A percentile compares a stretch with the other conserved stretches of the same genome.
Evolutionary conservation across 1,140 invertebrate species (phyloP).

Genomic region (Leguminivora glycinivorella): DNA sequence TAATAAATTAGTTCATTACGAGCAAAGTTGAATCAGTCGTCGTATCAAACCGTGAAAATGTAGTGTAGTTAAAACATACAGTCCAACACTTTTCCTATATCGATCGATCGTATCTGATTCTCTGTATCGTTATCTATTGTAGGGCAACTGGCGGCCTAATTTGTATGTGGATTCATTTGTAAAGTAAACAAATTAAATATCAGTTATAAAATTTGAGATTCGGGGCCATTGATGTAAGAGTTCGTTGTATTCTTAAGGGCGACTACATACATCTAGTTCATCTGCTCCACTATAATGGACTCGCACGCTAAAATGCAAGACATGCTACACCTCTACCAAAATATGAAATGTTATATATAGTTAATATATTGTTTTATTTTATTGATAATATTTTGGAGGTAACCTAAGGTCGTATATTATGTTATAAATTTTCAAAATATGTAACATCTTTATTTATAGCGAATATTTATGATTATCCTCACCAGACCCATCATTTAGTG

Average conservation of each 20-base stretch:
- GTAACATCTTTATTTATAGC: slow-evolving; percentile 43
- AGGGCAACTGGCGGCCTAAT: neutral
- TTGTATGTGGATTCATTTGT: neutral
- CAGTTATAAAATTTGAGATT: no score
- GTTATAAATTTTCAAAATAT: neutral
- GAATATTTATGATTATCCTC: slow-evolving; percentile 37
- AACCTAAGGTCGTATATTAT: neutral
- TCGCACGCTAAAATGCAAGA: no score
- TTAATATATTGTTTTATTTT: neutral
- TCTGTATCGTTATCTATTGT: neutral
- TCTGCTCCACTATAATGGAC: no score
- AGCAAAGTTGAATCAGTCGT: neutral
- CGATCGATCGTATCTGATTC: neutral
- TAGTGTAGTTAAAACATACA: no score
- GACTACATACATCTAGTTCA: no score
- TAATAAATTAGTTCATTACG: neutral
- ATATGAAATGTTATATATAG: neutral
- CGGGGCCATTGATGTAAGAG: no score
- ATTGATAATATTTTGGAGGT: neutral
- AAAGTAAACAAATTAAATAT: no score
- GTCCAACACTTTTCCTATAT: neutral
- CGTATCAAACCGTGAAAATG: slow-evolving; percentile 1
- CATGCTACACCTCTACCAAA: no score
- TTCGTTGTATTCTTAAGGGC: no score
- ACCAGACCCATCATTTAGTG: slow-evolving; percentile 38